phyloP scores from a whole-genome alignment of 2,797 vertebrate genomes.

The Hafferia zeledoni region DNA sequence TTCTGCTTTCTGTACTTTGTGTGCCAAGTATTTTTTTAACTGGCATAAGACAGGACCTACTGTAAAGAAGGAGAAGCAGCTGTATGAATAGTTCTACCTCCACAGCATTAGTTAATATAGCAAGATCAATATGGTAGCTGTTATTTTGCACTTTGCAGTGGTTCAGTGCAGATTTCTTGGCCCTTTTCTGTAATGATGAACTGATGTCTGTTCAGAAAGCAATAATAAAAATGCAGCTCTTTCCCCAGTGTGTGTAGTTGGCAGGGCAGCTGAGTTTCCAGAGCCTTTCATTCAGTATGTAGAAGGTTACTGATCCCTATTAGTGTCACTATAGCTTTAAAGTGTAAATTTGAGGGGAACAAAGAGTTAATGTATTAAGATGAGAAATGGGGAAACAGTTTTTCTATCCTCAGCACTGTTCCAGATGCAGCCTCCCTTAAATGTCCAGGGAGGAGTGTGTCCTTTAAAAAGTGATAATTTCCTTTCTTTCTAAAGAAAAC shows the following conservation, averaged over 20 bases:
- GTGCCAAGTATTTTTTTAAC: neutral
- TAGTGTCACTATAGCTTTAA: neutral
- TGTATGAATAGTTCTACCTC: neutral
- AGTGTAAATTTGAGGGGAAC: neutral
- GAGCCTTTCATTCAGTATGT: neutral
- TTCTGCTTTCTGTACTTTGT: neutral
- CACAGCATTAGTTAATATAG: neutral
- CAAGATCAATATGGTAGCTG: neutral
- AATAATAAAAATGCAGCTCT: neutral
- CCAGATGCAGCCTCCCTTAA: neutral
- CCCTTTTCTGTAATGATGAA: neutral
- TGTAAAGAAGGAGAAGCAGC: neutral
- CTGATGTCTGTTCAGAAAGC: slow-evolving; percentile 8
- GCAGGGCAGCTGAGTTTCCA: slow-evolving; percentile 16
- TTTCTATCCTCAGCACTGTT: neutral
- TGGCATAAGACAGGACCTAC: neutral
- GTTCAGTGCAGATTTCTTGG: slow-evolving; percentile 1
- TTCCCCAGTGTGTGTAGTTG: neutral
- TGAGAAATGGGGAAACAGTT: neutral
- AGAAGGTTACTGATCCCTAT: neutral
- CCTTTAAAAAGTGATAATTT: neutral
- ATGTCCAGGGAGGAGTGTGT: neutral
- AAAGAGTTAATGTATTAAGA: neutral
- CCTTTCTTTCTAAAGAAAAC: neutral
- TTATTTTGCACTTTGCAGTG: neutral